phyloP scores from a whole-genome alignment of 2,113 vertebrate genomes.

The Passerina amoena region DNA sequence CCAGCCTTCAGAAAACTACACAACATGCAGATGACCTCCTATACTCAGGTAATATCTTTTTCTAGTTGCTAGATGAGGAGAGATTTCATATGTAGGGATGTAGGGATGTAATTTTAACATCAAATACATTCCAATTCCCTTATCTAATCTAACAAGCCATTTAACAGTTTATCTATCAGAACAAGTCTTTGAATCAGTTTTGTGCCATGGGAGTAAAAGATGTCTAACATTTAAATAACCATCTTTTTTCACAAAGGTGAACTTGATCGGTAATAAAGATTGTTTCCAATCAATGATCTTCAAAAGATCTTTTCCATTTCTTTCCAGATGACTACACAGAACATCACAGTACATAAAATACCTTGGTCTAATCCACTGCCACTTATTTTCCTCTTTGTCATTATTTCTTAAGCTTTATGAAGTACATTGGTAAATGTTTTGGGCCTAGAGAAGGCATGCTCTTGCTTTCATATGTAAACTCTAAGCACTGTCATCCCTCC shows the following conservation, averaged over 20 bases:
- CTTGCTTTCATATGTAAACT: constrained; percentile 52
- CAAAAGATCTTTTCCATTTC: constrained; percentile 59
- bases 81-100: constrained; percentile 30
- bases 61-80: constrained; percentile 32
- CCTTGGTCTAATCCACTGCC: constrained; percentile 55
- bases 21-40: neutral
- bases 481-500: neutral
- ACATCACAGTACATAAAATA: constrained; percentile 66
- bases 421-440: constrained; percentile 47
- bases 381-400: constrained; percentile 64
- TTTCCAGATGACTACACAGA: constrained; percentile 46
- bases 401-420: constrained; percentile 66
- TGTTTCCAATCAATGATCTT: constrained; percentile 62
- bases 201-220: constrained; percentile 12
- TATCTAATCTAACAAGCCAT: constrained; percentile 73
- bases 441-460: constrained; percentile 54
- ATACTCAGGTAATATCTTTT: neutral
- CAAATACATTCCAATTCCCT: constrained; percentile 74
- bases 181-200: constrained; percentile 45
- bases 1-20: neutral
- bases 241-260: constrained; percentile 53
- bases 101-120: constrained; percentile 60
- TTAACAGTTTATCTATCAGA: constrained; percentile 59
- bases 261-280: constrained; percentile 57
- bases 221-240: constrained; percentile 49